A percentile compares a stretch with the other conserved stretches of the same genome.
Evolutionary conservation across 2,888 invertebrate genomes (phyloP).

Genomic region (Mythimna pallens): DNA sequence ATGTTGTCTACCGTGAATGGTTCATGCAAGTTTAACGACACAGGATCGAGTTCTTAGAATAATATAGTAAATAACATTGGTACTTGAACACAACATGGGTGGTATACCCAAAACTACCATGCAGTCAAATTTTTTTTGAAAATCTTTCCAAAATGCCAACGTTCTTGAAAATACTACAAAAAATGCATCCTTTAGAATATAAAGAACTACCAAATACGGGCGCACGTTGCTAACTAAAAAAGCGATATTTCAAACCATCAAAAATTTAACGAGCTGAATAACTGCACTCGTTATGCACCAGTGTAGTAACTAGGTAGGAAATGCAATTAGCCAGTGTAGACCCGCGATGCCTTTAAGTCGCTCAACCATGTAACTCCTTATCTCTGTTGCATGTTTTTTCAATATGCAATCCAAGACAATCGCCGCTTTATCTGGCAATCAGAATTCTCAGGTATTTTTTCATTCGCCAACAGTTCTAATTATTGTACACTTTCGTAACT

Average conservation of each 20-base stretch:
- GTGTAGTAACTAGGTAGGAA: slow-evolving; percentile 88
- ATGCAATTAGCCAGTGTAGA: slow-evolving; percentile 86
- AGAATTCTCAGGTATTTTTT: slow-evolving; percentile 89
- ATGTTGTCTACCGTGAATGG: slow-evolving; percentile 72
- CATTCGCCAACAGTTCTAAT: slow-evolving; percentile 86
- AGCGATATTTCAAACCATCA: slow-evolving; percentile 61
- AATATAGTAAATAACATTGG: background rate
- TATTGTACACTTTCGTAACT: slow-evolving; percentile 87
- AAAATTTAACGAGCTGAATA: slow-evolving; percentile 66
- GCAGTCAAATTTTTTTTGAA: background rate
- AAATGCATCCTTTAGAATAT: background rate
- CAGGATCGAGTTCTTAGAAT: slow-evolving; percentile 13
- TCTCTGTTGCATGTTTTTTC: slow-evolving; percentile 90
- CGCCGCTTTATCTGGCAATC: slow-evolving; percentile 87
- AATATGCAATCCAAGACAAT: slow-evolving; percentile 90
- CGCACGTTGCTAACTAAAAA: slow-evolving; percentile 38
- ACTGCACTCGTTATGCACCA: slow-evolving; percentile 68
- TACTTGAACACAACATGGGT: background rate
- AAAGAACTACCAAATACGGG: slow-evolving; percentile 32
- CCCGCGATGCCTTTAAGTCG: slow-evolving; percentile 84
- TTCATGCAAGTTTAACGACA: slow-evolving; percentile 27
- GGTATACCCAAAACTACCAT: background rate
- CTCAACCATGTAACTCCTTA: slow-evolving; percentile 89
- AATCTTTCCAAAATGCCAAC: background rate
- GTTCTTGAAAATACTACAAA: background rate